Evolutionary conservation across 2,888 invertebrate genomes (phyloP).

Genomic region (Hydrotaea cyrtoneurina): DNA sequence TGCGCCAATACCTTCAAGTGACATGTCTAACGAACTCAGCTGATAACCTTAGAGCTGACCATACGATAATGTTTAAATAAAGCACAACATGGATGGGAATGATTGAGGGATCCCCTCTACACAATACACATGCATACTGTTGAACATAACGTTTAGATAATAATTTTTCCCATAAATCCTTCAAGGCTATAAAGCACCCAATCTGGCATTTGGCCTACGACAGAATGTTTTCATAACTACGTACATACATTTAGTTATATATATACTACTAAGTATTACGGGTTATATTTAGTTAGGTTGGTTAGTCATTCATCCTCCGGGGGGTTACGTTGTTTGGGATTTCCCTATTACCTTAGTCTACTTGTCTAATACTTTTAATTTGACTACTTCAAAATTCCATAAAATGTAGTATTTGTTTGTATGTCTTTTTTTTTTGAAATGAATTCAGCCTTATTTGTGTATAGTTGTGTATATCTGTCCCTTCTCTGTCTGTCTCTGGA

Average conservation of each 20-base stretch:
- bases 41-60: too few species aligned
- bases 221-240: slow-evolving; percentile 4
- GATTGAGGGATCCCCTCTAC: background rate
- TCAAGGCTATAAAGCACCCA: background rate
- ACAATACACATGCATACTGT: background rate
- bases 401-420: slow-evolving; percentile 38
- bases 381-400: slow-evolving; percentile 66
- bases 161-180: background rate
- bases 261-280: slow-evolving; percentile 11
- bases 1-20: too few species aligned
- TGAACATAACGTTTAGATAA: background rate
- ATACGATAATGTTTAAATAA: too few species aligned
- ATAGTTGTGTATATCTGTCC: slow-evolving; percentile 4
- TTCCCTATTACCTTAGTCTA: too few species aligned
- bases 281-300: background rate
- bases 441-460: slow-evolving; percentile 62
- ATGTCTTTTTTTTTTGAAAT: slow-evolving; percentile 50
- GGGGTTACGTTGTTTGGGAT: background rate
- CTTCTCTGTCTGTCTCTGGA: background rate
- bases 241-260: background rate
- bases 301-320: slow-evolving; percentile 2
- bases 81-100: too few species aligned
- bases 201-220: background rate
- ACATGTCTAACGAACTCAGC: too few species aligned
- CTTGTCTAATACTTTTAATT: slow-evolving; percentile 54